phyloP scores from a whole-genome alignment of 53 echinoderm and acorn worm genomes.

The Antedon mediterranea region DNA sequence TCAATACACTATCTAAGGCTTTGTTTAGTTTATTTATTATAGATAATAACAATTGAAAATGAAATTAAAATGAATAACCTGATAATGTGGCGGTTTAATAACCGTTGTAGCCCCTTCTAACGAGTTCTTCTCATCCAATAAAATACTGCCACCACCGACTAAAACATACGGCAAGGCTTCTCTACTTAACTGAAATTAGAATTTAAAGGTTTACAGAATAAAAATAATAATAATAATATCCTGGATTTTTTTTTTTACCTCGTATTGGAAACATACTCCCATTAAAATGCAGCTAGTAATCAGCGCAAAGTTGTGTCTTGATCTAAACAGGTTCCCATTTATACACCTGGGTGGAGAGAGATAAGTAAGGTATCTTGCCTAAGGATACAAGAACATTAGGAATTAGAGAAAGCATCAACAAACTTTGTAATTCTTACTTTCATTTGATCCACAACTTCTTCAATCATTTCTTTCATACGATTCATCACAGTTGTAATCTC shows the following conservation, averaged over 20 bases:
- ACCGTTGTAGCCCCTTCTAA: constrained; percentile 49
- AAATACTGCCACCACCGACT: constrained; percentile 88
- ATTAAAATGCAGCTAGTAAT: too few species aligned
- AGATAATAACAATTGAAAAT: too few species aligned
- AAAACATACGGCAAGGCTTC: constrained; percentile 55
- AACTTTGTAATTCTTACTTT: constrained; percentile 37
- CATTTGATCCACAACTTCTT: constrained; percentile 66
- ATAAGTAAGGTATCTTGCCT: too few species aligned
- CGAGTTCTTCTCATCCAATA: constrained; percentile 40
- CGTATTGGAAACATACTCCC: too few species aligned
- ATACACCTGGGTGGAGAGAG: too few species aligned
- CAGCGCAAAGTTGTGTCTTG: too few species aligned
- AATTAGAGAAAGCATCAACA: too few species aligned
- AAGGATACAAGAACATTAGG: too few species aligned
- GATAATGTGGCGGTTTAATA: constrained; percentile 59
- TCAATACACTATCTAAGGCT: too few species aligned
- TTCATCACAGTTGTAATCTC: constrained; percentile 33
- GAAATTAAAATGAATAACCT: constrained; percentile 19
- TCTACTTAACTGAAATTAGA: constrained; percentile 35
- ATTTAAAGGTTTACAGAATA: neutral
- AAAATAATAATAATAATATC: neutral
- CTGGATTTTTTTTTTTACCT: too few species aligned
- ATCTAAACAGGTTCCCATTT: too few species aligned
- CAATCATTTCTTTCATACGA: constrained; percentile 56
- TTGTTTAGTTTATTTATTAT: too few species aligned